Evolutionary conservation across 2,797 vertebrate species (phyloP).

Genomic region (Typhlichthys eigenmanni): DNA sequence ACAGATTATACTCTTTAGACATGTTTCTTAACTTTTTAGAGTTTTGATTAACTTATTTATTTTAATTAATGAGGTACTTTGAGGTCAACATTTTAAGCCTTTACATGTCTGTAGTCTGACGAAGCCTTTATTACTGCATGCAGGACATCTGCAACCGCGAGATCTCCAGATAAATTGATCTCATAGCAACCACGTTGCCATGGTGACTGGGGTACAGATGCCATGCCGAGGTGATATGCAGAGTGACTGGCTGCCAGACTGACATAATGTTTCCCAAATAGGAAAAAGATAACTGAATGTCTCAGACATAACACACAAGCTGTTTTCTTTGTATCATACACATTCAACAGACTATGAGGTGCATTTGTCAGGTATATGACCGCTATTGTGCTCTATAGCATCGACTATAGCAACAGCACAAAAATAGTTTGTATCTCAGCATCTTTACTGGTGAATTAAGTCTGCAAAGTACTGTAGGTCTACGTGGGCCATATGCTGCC

Average conservation of each 20-base stretch:
- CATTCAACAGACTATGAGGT: no score
- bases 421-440: no score
- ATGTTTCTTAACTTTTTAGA: neutral
- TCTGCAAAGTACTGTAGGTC: no score
- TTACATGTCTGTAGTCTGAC: conserved; percentile 53
- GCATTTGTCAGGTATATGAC: no score
- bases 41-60: no score
- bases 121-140: conserved; percentile 54
- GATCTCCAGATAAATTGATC: conserved; percentile 77
- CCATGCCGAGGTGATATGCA: conserved; percentile 68
- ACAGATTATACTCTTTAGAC: neutral
- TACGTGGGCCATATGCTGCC: no score
- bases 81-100: conserved; percentile 4
- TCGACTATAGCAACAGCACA: no score
- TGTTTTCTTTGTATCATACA: no score
- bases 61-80: no score
- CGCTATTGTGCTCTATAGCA: no score
- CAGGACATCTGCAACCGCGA: conserved; percentile 68
- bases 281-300: conserved; percentile 50
- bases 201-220: conserved; percentile 76
- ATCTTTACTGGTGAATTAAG: no score
- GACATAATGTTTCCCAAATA: conserved; percentile 45
- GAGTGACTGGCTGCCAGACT: conserved; percentile 64
- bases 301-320: conserved; percentile 43
- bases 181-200: conserved; percentile 77